A percentile compares a stretch with the other conserved stretches of the same genome.
These are phyloP conservation scores for Atractosteus spatula DNA, from an alignment of 2,113 vertebrate genomes.

Conservation along the genomic window DNA sequence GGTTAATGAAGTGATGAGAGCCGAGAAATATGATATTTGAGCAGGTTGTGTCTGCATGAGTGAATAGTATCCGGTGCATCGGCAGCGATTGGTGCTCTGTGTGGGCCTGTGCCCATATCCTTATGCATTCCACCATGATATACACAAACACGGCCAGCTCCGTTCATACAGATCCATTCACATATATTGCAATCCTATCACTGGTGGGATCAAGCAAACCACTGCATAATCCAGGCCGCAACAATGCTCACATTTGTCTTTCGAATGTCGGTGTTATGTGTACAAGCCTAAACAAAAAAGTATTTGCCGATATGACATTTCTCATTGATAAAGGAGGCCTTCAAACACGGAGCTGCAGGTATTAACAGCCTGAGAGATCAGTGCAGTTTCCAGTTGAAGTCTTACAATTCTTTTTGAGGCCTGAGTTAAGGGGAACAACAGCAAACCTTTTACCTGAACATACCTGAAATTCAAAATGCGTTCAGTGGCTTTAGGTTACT, in stretches of 20 bases:
- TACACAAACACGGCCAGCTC: no score
- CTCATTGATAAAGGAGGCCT: neutral
- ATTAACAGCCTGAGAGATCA: no score
- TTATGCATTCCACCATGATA: neutral
- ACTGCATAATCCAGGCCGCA: neutral
- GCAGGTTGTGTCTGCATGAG: neutral
- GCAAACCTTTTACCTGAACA: no score
- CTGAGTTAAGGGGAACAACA: no score
- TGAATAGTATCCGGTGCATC: neutral
- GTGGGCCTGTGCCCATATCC: conserved; percentile 8
- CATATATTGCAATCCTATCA: neutral
- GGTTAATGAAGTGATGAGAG: no score
- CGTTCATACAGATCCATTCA: neutral
- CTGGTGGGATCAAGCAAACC: neutral
- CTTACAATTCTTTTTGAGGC: no score
- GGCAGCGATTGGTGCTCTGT: neutral
- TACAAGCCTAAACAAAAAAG: conserved; percentile 16
- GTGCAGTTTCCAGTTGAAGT: no score
- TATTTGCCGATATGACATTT: neutral
- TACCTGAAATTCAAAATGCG: no score
- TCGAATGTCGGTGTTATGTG: neutral
- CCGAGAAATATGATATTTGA: no score
- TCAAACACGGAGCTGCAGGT: no score
- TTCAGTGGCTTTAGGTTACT: no score
- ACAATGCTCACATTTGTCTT: neutral